A percentile compares a stretch with the other conserved stretches of the same genome.
Conservation (phyloP, 2,113 vertebrate genomes). For the Ailurus styani region DNA sequence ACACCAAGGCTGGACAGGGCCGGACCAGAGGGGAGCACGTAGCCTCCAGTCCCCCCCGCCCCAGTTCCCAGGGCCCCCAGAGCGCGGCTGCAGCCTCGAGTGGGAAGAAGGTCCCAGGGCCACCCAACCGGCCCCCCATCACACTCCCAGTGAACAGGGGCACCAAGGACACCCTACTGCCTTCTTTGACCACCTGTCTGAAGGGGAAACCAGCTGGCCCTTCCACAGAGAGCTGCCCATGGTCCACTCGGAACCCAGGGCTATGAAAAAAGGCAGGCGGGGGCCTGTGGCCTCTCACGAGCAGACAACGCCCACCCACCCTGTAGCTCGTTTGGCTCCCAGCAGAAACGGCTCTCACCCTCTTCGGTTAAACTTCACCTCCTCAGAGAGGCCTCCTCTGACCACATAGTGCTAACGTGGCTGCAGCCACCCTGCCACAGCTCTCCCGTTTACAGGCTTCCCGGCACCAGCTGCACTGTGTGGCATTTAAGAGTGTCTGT, state of each 20-base stretch:
- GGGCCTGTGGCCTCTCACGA: no score
- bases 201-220: background rate
- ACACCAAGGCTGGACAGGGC: background rate
- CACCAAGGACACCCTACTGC: background rate
- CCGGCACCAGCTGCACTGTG: background rate
- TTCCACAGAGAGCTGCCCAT: background rate
- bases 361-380: background rate
- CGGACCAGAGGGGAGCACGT: background rate
- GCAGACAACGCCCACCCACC: background rate
- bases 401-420: background rate
- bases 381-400: background rate
- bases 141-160: background rate
- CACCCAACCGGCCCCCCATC: background rate
- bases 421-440: background rate
- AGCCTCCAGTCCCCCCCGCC: background rate
- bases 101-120: background rate
- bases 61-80: background rate
- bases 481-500: rapidly evolving
- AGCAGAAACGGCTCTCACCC: background rate
- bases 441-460: background rate
- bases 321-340: background rate
- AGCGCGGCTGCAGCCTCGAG: background rate
- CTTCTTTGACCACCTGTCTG: background rate
- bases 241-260: background rate
- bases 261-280: background rate